These are phyloP conservation scores for Gadopsis marmoratus DNA, from an alignment of 2,797 vertebrate genomes.

Conservation along the genomic window DNA sequence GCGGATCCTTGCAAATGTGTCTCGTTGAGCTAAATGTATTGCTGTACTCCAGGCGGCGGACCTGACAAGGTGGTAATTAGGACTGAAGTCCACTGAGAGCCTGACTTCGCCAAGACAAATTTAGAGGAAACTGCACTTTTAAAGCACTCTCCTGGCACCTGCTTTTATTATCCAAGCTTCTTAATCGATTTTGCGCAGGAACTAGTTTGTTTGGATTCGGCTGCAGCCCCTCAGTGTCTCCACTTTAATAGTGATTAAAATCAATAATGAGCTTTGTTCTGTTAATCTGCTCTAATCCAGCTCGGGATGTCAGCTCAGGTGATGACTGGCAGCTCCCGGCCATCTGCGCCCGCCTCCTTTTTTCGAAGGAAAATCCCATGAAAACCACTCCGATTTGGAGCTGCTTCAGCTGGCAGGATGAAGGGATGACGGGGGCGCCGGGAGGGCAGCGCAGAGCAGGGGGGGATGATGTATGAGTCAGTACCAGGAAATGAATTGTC, in stretches of 20 bases:
- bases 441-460: background rate
- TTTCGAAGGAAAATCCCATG: conserved; percentile 29
- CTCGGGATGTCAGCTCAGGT: conserved; percentile 40
- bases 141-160: conserved; percentile 49
- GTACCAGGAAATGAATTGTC: conserved; percentile 45
- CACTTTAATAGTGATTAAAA: conserved; percentile 73
- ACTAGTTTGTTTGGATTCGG: conserved; percentile 62
- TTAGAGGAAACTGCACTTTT: conserved; percentile 41
- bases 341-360: background rate
- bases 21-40: conserved; percentile 39
- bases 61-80: conserved; percentile 71
- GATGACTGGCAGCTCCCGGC: conserved; percentile 51
- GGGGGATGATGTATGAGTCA: conserved; percentile 25
- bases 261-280: conserved; percentile 77
- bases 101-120: conserved; percentile 38
- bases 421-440: conserved; percentile 24
- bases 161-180: conserved; percentile 49
- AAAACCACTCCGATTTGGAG: conserved; percentile 24
- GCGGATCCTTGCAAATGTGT: conserved; percentile 27
- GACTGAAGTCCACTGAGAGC: conserved; percentile 46
- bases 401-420: conserved; percentile 41
- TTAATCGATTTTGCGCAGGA: conserved; percentile 51
- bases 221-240: conserved; percentile 40
- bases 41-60: conserved; percentile 18
- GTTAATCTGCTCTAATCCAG: conserved; percentile 67